Conservation (phyloP, 2,113 vertebrate genomes). For the Empidonax traillii region DNA sequence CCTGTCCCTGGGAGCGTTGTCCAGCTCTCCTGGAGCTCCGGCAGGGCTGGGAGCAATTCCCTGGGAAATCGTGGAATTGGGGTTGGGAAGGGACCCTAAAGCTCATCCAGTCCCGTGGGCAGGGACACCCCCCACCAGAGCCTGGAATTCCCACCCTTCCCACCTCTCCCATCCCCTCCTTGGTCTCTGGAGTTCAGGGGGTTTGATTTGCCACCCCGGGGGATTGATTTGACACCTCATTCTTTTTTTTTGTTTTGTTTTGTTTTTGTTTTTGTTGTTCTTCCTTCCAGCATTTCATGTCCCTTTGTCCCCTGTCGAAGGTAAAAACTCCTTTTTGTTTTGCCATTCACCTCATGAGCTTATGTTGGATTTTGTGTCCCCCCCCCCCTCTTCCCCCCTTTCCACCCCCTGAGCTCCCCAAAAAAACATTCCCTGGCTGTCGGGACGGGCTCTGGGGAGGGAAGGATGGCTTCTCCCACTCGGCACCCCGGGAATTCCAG, state of each 20-base stretch:
- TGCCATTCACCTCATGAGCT: not conserved
- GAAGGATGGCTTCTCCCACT: not conserved
- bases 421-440: not conserved
- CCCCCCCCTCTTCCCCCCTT: too few relatives aligned
- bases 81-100: not conserved
- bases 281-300: slow-evolving; percentile 82
- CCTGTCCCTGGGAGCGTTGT: not conserved
- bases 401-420: not conserved
- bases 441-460: not conserved
- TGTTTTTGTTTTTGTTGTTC: slow-evolving; percentile 58
- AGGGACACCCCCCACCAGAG: not conserved
- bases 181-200: not conserved
- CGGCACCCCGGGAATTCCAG: not conserved
- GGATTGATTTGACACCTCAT: slow-evolving; percentile 64
- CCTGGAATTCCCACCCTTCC: slow-evolving; percentile 5
- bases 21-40: too few relatives aligned
- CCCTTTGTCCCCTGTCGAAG: slow-evolving; percentile 79
- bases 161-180: not conserved
- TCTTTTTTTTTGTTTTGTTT: slow-evolving; percentile 67
- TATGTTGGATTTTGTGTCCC: not conserved
- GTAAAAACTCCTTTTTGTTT: slow-evolving; percentile 69
- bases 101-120: not conserved
- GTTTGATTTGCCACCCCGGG: too few relatives aligned
- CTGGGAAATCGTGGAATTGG: not conserved
- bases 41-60: not conserved